Base-by-base conservation (phyloP, 1,140 invertebrate species). In the Drosophila subpulchrella region DNA sequence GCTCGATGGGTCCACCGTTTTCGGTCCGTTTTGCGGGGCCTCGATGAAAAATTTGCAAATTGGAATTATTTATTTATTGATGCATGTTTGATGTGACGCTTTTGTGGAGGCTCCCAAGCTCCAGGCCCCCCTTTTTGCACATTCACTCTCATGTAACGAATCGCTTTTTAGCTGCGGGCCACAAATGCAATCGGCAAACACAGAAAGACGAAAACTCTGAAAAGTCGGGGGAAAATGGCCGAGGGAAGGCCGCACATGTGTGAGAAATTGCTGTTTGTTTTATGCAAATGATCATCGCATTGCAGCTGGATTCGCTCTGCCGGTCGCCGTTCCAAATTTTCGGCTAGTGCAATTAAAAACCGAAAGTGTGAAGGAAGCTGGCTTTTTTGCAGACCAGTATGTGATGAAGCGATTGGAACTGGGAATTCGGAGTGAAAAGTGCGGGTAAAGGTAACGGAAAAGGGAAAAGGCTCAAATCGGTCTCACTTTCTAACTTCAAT, bases 81-180 rank as follows among this genome's bases (percentile, higher is more conserved):
- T 89, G 84, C 80, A 84, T 89, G 81, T 84, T 90, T 89, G 80
- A 84, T 89, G 77, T 89, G 80, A 84, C 84, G 84, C 76, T 89
- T 83, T 89, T 72, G 65, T 30, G 27, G 58, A 57, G 68, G 41
- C 38, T 55, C 20, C 15, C 7, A 32, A 32, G 12, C 63, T 32
- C 27, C 32, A 38, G 32, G 42, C 24, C 42, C 58, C 42, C 41
- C 59, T 72, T 32, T 6, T 39, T 54, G 20, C 36, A 51, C 50
- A 47, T 55, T 36, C 32, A 20, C 57, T 59, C 58, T 54, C 48
- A 38, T 84, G 68, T 88, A 71, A 74, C 84, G 79, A 88, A 89
- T 89, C 76, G 72, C 57, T 74, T 73, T 53, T 73, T 79, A 62
- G 84, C 84, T 89, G 76, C 63, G 73, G 85, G 84, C 84, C 60